These are phyloP conservation scores for Stenurella melanura DNA, from an alignment of 2,888 invertebrate genomes.

Conservation along the genomic window DNA sequence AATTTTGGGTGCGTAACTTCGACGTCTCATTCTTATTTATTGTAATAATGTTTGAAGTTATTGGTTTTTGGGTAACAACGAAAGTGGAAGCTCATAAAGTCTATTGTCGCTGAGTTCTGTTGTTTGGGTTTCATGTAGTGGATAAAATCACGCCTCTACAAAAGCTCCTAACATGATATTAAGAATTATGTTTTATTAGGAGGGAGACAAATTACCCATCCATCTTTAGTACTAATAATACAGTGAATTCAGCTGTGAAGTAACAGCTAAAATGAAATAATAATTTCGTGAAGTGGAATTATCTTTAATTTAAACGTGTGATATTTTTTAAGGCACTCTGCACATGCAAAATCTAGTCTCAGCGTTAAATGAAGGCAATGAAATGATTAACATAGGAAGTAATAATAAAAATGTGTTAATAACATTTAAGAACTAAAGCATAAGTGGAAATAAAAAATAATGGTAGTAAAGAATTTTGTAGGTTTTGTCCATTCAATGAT, in stretches of 20 bases:
- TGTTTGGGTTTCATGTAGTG: constrained; percentile 66
- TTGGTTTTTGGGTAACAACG: constrained; percentile 33
- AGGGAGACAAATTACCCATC: constrained; percentile 55
- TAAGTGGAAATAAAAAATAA: no score
- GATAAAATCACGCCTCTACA: constrained; percentile 65
- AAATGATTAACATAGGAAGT: no score
- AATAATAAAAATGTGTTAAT: no score
- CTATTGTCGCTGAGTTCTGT: constrained; percentile 62
- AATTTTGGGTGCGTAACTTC: neutral
- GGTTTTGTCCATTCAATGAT: no score
- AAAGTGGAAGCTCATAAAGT: constrained; percentile 41
- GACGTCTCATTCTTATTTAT: neutral
- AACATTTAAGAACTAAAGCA: no score
- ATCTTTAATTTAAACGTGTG: neutral
- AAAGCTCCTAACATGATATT: constrained; percentile 60
- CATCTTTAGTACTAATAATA: constrained; percentile 34
- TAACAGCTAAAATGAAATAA: neutral
- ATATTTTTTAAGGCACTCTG: neutral
- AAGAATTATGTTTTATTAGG: constrained; percentile 60
- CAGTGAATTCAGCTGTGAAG: constrained; percentile 12
- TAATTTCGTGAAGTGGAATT: neutral
- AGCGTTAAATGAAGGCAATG: no score
- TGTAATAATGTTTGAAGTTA: constrained; percentile 19
- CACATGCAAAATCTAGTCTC: no score
- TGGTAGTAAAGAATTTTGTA: no score